Percentiles rank a stretch among this genome's conserved stretches.
These are phyloP conservation scores for Pseudopodoces humilis DNA, from an alignment of 2,113 vertebrate genomes.

Conservation along the genomic window DNA sequence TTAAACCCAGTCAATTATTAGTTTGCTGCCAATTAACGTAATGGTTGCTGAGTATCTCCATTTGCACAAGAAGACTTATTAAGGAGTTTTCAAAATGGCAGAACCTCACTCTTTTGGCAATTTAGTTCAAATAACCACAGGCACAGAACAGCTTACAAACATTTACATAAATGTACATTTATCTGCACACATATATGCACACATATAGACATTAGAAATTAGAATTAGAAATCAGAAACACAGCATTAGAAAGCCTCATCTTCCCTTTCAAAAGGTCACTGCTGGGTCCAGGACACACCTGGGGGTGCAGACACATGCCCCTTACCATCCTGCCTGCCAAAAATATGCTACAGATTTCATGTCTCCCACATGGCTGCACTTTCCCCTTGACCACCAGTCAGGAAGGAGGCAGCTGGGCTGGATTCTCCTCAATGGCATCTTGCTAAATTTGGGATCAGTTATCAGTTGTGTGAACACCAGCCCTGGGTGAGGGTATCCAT, in stretches of 20 bases:
- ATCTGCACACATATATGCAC: background rate
- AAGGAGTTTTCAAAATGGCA: background rate
- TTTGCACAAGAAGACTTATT: background rate
- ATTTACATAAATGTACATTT: background rate
- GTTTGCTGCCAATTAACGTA: background rate
- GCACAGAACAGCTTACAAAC: background rate
- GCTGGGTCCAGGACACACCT: background rate
- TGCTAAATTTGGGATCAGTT: background rate
- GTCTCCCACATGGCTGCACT: background rate
- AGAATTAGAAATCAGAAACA: no score
- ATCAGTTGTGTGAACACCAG: background rate
- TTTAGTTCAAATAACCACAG: background rate
- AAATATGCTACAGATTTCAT: fast-evolving
- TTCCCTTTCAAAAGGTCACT: background rate
- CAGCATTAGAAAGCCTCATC: background rate
- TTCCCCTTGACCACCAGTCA: background rate
- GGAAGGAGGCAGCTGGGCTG: background rate
- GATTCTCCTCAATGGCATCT: background rate
- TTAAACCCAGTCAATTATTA: background rate
- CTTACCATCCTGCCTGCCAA: background rate
- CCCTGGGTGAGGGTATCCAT: background rate
- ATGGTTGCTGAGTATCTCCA: background rate
- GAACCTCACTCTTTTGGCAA: background rate
- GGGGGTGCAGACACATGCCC: background rate
- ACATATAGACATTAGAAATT: fast-evolving